Conservation (phyloP, 2,113 vertebrate genomes). For the Cygnus atratus region DNA sequence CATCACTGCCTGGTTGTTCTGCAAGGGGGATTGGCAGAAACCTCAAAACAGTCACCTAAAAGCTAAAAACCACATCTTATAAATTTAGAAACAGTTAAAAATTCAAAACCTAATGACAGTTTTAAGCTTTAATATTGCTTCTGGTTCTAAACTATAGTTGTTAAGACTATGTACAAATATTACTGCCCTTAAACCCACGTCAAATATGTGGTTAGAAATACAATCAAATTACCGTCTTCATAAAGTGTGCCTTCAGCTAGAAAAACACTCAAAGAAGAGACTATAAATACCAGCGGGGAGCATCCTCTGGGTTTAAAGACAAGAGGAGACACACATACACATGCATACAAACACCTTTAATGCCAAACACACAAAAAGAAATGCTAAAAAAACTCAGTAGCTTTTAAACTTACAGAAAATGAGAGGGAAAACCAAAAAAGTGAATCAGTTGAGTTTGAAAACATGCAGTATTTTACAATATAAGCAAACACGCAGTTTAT, state of each 20-base stretch:
- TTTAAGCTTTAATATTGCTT: not conserved
- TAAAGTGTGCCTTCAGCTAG: not conserved
- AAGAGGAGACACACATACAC: not conserved
- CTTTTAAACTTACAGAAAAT: not conserved
- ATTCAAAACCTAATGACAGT: not conserved
- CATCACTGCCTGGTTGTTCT: not conserved
- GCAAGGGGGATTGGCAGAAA: not conserved
- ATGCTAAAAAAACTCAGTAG: not conserved
- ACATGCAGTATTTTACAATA: not conserved
- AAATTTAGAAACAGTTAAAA: not conserved
- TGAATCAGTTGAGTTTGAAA: not conserved
- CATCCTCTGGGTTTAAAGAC: not conserved
- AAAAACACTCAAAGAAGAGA: not conserved
- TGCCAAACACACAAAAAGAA: not conserved
- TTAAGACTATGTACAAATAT: not conserved
- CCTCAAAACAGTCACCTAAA: not conserved
- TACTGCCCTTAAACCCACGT: not conserved
- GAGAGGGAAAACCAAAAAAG: not conserved
- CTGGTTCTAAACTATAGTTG: not conserved
- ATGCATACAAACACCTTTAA: not conserved
- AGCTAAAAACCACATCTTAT: not conserved
- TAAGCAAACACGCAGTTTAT: not conserved
- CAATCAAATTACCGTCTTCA: not conserved
- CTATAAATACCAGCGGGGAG: slow-evolving; percentile 10
- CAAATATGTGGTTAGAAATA: not conserved